phyloP scores from a whole-genome alignment of 2,113 vertebrate species.

The human (Homo sapiens) region DNA sequence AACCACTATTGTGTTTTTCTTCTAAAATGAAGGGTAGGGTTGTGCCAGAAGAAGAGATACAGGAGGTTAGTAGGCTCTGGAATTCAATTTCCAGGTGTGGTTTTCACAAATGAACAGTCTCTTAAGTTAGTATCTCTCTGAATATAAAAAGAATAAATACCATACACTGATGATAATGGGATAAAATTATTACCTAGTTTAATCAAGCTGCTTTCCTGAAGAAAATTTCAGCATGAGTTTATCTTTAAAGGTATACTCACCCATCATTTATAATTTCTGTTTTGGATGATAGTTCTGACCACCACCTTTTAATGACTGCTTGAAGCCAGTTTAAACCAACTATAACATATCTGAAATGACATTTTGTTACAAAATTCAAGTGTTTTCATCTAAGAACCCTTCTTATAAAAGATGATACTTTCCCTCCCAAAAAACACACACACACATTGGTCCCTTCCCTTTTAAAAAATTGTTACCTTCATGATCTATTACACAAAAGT shows the following conservation, averaged over 20 bases:
- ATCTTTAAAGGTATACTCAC: constrained; percentile 81
- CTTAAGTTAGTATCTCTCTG: constrained; percentile 21
- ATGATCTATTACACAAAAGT: constrained; percentile 14
- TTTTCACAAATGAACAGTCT: constrained; percentile 52
- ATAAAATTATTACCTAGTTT: constrained; percentile 24
- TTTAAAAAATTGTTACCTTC: constrained; percentile 29
- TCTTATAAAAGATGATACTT: neutral
- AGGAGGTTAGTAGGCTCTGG: neutral
- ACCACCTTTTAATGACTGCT: constrained; percentile 94
- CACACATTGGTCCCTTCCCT: neutral
- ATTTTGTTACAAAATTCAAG: constrained; percentile 68
- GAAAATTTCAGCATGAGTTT: constrained; percentile 8
- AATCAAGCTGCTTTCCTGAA: constrained; percentile 13
- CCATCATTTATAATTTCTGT: constrained; percentile 85
- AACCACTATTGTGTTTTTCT: neutral
- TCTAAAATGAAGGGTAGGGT: neutral
- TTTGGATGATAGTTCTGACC: constrained; percentile 88
- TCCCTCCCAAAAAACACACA: neutral
- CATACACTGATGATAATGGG: neutral
- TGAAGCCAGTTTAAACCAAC: constrained; percentile 94
- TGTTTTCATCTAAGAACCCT: constrained; percentile 40
- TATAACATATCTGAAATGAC: constrained; percentile 89
- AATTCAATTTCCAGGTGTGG: constrained; percentile 25
- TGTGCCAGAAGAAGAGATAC: neutral
- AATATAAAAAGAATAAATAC: constrained; percentile 45